Evolutionary conservation across 2,797 vertebrate species (phyloP), one percentile per base, ranked within the genome.

Genomic region (Discoglossus pictus): DNA sequence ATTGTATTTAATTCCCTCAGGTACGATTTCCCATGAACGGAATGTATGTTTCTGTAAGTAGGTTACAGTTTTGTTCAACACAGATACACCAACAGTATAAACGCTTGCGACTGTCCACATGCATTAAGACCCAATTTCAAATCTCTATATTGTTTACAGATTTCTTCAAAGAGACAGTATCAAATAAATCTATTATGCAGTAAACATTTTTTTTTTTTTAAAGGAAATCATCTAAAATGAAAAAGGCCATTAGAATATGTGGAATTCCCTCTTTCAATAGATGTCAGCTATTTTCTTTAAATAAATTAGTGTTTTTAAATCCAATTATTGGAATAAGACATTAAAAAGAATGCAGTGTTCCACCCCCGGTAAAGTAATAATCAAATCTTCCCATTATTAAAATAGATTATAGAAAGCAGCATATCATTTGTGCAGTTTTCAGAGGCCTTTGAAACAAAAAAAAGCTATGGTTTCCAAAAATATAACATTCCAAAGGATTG

Each of bases 111-210:
- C 93, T 91, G 92, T 93, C 92, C 93, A 97, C 96, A 97, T 98
- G 96, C 96, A 98, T 90, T 91, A 91, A 94, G 86, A 93, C 89
- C 93, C 93, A 92, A 91, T 91, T 90, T 92, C 89, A 90, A 86
- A 93, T 92, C 87, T 89, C 90, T 92, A 93, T 91, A 91, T 92
- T 88, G 92, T 92, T 88, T 84, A 93, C 86, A 91, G 90, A 92
- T 88, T 92, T 79, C 86, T 95, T 97, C 92, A 95, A 92, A 95
- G 94, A 96, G 94, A 97, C 93, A 93, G 94, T 93, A 94, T 92
- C 89, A 88, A 86, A 83, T 86, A 81, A 88, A 85, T 83, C 83
- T 87, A 84, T 82, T 86, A 87, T 85, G 85, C 81, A 80, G 85
- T 64, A 83, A 85, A 79, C 84, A 89, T 84, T 79, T n/a, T n/a